Base-by-base conservation (phyloP, 2,113 vertebrate genomes). In the Lophochroa leadbeateri region DNA sequence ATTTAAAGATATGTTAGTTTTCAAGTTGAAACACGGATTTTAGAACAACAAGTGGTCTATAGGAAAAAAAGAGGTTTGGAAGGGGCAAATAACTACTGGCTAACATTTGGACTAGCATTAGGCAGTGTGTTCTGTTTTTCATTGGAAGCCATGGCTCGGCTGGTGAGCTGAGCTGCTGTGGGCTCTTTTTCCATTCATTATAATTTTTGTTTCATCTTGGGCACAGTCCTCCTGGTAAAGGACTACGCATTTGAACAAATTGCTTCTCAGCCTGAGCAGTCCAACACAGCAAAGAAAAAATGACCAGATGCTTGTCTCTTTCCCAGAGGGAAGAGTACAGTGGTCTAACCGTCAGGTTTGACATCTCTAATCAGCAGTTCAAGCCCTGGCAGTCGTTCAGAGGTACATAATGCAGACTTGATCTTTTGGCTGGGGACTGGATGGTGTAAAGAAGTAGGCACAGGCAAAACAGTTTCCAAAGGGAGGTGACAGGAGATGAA, bases 71-170 rank as follows among this genome's bases (percentile, higher is more conserved):
- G 81, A 86, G 91, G 92, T 94, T 97, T 96, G 89, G 88, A 96
- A 96, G 87, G 57, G 88, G 94, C 75, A 90, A 95, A 89, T 95
- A 90, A 87, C 91, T 93, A 65, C 88, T 82, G 95, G 96, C 93
- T 93, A 92, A 78, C 92, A 64, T 94, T 97, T 97, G 95, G 97
- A 76, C 81, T 89, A 60, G 81, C 68, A 68, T 95, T 95, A 94
- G 88, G 90, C 93, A 88, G 75, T 19, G 78, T 88, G 74, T 96
- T 96, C 89, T 77, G 39, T 82, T 58, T 58, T 23, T 58, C 89
- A 20, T 44, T 77, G 57, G 71, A 89, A 97, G 80, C 43, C 37
- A 25, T 70, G 86, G 85, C 63, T 95, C 46, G 75, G 83, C 37
- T 33, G 69, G 87, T 13, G 72, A 89, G 65, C 80, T 23, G 52